Percentiles rank a stretch among this genome's conserved stretches.
Evolutionary conservation across 2,113 vertebrate species (phyloP).

Genomic region (Nibea coibor): DNA sequence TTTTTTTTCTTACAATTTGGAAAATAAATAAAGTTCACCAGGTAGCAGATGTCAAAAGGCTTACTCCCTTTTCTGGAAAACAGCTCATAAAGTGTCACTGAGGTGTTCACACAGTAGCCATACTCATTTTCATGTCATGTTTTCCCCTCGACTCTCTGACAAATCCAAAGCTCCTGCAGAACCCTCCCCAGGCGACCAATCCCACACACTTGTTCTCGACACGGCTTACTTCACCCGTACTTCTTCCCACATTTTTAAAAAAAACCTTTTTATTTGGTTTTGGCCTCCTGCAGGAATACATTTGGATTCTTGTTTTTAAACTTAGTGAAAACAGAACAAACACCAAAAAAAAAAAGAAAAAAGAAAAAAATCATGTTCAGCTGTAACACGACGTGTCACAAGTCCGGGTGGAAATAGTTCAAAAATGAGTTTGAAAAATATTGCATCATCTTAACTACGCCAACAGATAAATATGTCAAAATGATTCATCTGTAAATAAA

Average conservation of each 20-base stretch:
- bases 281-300: conserved; percentile 84
- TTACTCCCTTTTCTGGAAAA: conserved; percentile 43
- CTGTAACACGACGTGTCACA: conserved; percentile 85
- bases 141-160: conserved; percentile 17
- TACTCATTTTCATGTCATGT: conserved; percentile 24
- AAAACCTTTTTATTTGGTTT: conserved; percentile 78
- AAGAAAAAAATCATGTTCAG: conserved; percentile 75
- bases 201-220: conserved; percentile 15
- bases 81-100: conserved; percentile 35
- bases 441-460: conserved; percentile 66
- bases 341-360: conserved; percentile 21
- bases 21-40: background rate
- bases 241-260: conserved; percentile 60
- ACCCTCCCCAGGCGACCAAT: background rate
- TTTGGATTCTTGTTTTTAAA: conserved; percentile 88
- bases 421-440: conserved; percentile 66
- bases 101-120: conserved; percentile 50
- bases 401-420: conserved; percentile 84
- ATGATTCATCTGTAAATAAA: conserved; percentile 98
- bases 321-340: conserved; percentile 70
- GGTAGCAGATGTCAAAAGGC: background rate
- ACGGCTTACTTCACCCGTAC: conserved; percentile 79
- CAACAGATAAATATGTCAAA: conserved; percentile 79
- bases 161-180: conserved; percentile 32
- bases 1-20: background rate